Conservation (phyloP, 1,140 invertebrate genomes). For the Sarcophaga bullata region DNA sequence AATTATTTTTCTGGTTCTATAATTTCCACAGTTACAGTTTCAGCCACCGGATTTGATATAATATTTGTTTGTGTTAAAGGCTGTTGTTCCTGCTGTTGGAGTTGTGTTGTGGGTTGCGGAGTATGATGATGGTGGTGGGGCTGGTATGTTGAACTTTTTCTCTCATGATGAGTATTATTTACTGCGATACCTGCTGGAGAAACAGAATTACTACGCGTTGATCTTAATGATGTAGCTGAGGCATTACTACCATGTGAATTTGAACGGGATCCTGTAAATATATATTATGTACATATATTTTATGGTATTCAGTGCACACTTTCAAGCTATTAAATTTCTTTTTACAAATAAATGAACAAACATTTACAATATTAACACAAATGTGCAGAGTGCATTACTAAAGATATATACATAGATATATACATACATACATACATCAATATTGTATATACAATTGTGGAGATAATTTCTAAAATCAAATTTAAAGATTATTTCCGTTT, state of each 20-base stretch:
- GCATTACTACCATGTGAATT: slow-evolving; percentile 58
- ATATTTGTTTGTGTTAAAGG: slow-evolving; percentile 60
- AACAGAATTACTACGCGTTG: slow-evolving; percentile 63
- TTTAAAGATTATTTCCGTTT: too few relatives aligned
- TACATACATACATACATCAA: too few relatives aligned
- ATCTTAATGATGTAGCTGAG: slow-evolving; percentile 60
- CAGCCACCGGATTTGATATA: slow-evolving; percentile 62
- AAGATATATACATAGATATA: too few relatives aligned
- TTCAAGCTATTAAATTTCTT: too few relatives aligned
- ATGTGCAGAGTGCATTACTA: too few relatives aligned
- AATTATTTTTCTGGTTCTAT: slow-evolving; percentile 57
- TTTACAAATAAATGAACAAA: too few relatives aligned
- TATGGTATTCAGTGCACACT: too few relatives aligned
- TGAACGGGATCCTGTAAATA: slow-evolving; percentile 45
- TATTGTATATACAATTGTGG: too few relatives aligned
- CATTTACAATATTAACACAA: too few relatives aligned
- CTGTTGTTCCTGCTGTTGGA: slow-evolving; percentile 53
- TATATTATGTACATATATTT: not conserved
- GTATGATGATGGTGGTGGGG: slow-evolving; percentile 39
- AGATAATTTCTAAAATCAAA: too few relatives aligned
- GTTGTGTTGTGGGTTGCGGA: slow-evolving; percentile 45
- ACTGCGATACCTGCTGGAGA: slow-evolving; percentile 56
- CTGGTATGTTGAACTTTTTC: slow-evolving; percentile 55
- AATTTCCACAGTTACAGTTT: slow-evolving; percentile 64
- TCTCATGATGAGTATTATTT: slow-evolving; percentile 51